Conservation (phyloP, 2,797 vertebrate genomes). For the Sebastes elongatus region DNA sequence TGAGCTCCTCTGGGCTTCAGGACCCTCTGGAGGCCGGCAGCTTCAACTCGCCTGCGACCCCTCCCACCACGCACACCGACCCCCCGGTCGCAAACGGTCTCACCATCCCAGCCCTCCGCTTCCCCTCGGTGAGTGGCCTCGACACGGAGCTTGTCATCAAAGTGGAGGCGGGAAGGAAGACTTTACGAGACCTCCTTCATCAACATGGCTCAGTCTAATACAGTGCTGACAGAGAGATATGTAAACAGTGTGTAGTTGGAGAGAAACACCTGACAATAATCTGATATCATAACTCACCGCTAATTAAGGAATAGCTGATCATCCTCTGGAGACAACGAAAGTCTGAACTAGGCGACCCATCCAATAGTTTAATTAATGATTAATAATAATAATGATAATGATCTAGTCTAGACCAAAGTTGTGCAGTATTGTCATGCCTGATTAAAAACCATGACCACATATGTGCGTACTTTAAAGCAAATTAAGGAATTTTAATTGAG, state of each 20-base stretch:
- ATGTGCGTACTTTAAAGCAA: background rate
- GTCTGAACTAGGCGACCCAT: background rate
- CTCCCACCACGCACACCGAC: slow-evolving; percentile 45
- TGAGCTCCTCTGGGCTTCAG: slow-evolving; percentile 92
- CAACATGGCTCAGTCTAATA: background rate
- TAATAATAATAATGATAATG: background rate
- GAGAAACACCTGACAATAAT: background rate
- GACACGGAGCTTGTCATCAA: slow-evolving; percentile 18
- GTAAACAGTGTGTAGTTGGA: background rate
- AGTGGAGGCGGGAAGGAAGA: background rate
- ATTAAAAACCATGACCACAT: background rate
- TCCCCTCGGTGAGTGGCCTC: slow-evolving; percentile 86
- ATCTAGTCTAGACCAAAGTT: background rate
- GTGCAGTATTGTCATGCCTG: no score
- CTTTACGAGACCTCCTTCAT: slow-evolving; percentile 9
- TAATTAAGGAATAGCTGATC: background rate
- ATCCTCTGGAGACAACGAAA: background rate
- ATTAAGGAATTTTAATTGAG: background rate
- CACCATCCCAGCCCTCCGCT: slow-evolving; percentile 78
- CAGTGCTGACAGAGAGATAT: background rate
- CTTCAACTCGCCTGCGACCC: slow-evolving; percentile 50
- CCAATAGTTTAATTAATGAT: background rate
- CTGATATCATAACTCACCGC: background rate
- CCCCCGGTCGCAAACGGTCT: slow-evolving; percentile 68
- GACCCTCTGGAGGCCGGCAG: slow-evolving; percentile 82